Evolutionary conservation across 92 coral and sea anemone genomes (phyloP).

Genomic region (Isaurus tuberculatus): DNA sequence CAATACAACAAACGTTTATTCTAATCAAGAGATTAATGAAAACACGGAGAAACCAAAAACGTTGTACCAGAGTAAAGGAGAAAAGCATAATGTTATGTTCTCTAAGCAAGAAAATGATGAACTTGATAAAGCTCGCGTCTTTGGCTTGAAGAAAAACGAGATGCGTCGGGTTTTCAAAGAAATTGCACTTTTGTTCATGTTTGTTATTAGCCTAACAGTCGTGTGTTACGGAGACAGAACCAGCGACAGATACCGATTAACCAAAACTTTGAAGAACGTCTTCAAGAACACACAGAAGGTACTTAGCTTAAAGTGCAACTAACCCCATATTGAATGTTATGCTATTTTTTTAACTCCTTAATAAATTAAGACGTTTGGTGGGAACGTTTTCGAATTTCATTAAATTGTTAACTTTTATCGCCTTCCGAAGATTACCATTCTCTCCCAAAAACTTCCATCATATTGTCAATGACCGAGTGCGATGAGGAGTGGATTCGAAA

Average conservation of each 20-base stretch:
- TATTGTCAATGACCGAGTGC: too few relatives aligned
- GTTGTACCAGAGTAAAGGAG: not conserved
- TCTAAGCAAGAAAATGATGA: conserved; percentile 36
- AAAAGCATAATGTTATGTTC: not conserved
- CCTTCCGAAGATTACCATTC: too few relatives aligned
- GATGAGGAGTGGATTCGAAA: too few relatives aligned
- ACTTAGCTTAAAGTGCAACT: not conserved
- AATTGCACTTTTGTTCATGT: conserved; percentile 52
- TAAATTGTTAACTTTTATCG: too few relatives aligned
- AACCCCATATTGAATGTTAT: too few relatives aligned
- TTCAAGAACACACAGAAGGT: conserved; percentile 63
- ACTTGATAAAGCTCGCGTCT: conserved; percentile 48
- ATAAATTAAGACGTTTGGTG: too few relatives aligned
- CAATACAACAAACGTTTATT: not conserved
- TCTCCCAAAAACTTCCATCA: too few relatives aligned
- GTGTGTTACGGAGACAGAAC: conserved; percentile 68
- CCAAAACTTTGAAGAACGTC: conserved; percentile 38
- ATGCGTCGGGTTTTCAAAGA: conserved; percentile 60
- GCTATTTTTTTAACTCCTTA: too few relatives aligned
- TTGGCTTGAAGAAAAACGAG: conserved; percentile 53
- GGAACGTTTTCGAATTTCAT: too few relatives aligned
- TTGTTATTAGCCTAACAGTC: conserved; percentile 54
- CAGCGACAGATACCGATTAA: conserved; percentile 51
- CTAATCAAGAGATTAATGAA: not conserved
- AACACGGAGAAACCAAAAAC: not conserved